A percentile compares a stretch with the other conserved stretches of the same genome.
Evolutionary conservation across 2,797 vertebrate species (phyloP).

Genomic region (Trematomus bernacchii): DNA sequence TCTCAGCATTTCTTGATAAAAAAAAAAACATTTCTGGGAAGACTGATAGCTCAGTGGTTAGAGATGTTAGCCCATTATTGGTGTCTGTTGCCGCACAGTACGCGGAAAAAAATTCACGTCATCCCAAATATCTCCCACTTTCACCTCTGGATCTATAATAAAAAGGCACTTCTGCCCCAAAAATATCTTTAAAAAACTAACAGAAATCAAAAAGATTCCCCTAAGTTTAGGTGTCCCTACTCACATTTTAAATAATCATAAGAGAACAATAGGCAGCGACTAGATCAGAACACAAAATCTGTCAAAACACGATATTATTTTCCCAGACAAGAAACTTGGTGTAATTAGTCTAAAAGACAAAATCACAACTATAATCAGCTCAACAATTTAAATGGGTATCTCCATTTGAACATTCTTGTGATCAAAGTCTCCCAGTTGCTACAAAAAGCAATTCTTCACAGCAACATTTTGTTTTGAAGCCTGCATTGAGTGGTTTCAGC

Average conservation of each 20-base stretch:
- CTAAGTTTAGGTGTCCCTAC: too few species aligned
- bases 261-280: background rate
- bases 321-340: background rate
- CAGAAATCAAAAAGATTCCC: too few species aligned
- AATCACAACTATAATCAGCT: conserved; percentile 1
- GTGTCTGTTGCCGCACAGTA: too few species aligned
- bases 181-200: too few species aligned
- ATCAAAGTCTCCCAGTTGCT: conserved; percentile 30
- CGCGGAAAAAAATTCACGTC: too few species aligned
- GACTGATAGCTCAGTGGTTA: too few species aligned
- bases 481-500: conserved; percentile 27
- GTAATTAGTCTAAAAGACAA: background rate
- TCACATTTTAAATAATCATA: too few species aligned
- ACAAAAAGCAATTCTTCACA: conserved; percentile 28
- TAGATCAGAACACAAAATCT: background rate
- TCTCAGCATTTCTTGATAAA: background rate
- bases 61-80: too few species aligned
- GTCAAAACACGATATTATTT: background rate
- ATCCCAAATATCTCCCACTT: too few species aligned
- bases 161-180: too few species aligned
- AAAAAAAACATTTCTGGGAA: too few species aligned
- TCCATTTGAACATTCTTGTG: background rate
- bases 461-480: conserved; percentile 11
- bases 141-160: too few species aligned
- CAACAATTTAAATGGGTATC: background rate